A percentile compares a stretch with the other conserved stretches of the same genome.
phyloP scores from a whole-genome alignment of 2,888 invertebrate genomes.

The Eristalis tenax region DNA sequence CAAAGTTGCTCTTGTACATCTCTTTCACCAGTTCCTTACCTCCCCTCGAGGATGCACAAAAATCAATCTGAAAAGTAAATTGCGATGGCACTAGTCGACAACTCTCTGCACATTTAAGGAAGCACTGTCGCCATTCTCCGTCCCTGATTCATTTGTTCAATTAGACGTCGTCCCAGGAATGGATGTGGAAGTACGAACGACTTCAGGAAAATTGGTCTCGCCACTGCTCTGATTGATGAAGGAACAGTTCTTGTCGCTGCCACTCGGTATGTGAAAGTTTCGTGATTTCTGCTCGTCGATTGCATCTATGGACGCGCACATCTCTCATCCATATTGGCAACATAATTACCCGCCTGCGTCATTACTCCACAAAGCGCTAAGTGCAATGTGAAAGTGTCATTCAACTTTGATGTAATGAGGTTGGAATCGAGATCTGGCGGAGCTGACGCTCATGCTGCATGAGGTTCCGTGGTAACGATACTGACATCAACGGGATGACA shows the following conservation, averaged over 20 bases:
- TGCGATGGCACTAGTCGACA: conserved; percentile 35
- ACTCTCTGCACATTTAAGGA: conserved; percentile 42
- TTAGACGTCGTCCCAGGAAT: conserved; percentile 35
- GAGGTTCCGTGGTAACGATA: conserved; percentile 8
- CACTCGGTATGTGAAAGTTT: conserved; percentile 53
- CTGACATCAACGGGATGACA: conserved; percentile 53
- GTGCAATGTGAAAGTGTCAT: conserved; percentile 62
- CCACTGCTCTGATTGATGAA: conserved; percentile 51
- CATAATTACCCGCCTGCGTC: conserved; percentile 59
- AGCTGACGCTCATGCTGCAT: conserved; percentile 40
- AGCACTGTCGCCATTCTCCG: conserved; percentile 29
- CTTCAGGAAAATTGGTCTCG: conserved; percentile 29
- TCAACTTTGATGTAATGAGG: conserved; percentile 67
- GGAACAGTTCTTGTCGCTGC: conserved; percentile 52
- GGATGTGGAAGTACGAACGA: conserved; percentile 21
- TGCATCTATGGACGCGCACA: conserved; percentile 19
- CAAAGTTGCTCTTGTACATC: neutral
- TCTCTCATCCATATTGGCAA: conserved; percentile 67
- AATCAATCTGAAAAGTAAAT: conserved; percentile 36
- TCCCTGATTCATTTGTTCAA: conserved; percentile 56
- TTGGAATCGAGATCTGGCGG: conserved; percentile 48
- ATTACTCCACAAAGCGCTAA: conserved; percentile 37
- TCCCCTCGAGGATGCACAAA: neutral
- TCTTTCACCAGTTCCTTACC: neutral
- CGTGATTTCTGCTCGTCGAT: neutral